Base-by-base conservation (phyloP, 2,113 vertebrate species). In the Noctilio leporinus region DNA sequence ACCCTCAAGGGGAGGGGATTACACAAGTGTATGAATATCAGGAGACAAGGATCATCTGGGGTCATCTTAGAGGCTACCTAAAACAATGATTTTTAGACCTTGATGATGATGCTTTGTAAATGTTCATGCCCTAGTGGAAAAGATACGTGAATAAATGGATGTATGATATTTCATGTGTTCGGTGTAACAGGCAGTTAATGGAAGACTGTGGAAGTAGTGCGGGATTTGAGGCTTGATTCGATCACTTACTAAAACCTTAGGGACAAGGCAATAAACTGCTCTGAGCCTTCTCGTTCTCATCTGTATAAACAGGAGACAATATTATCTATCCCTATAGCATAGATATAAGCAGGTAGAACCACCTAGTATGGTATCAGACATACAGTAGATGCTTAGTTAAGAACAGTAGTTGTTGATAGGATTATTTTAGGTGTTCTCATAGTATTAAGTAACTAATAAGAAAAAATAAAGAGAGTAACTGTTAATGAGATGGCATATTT, bases 271-370 rank as follows among this genome's bases (percentile, higher is more conserved):
- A 2, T 76, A 78, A 76, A 75, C 40, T 30, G 65, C 22, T n/a
- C 59, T 59, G 55, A 94, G 51, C 26, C n/a, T 88, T 92, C 16
- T 80, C 45, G 10, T 82, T 93, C 28, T 94, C 94, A 53, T 92
- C 65, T 93, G 8, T 86, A n/a, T 82, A 87, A 75, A 78, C 55
- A 30, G n/a, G 35, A 81, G 22, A 70, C 83, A 87, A 77, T 67
- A 77, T 35, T 89, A 11, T 67, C 5, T 82, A 69, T 69, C 35
- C 78, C 30, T 28, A 6, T 90, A 75, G 76, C 38, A 90, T 40
- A 88, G 24, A 49, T 86, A 57, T 59, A 88, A 86, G 24, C 35
- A 93, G 47, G 7, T 86, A 33, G 43, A 86, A 89, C 35, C 10
- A 59, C 26, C 22, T 77, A 14, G 11, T 88, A 47, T 77, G 45